phyloP scores from a whole-genome alignment of 2,888 invertebrate genomes.

The Torymus aiolomorphi region DNA sequence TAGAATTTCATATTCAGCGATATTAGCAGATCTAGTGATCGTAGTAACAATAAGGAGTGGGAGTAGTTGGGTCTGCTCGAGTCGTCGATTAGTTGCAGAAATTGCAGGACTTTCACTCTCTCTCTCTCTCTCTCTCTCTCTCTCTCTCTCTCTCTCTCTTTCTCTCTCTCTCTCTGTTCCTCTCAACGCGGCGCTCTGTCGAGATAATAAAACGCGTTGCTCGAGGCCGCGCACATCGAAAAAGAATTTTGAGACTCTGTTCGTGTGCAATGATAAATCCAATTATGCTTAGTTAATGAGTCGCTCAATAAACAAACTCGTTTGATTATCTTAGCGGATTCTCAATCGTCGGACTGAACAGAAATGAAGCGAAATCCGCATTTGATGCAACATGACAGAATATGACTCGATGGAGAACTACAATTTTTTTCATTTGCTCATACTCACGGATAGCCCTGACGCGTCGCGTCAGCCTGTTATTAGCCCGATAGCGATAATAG shows the following conservation, averaged over 20 bases:
- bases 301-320: conserved; percentile 38
- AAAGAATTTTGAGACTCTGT: conserved; percentile 29
- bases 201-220: conserved; percentile 33
- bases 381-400: conserved; percentile 32
- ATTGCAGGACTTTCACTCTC: conserved; percentile 42
- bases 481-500: conserved; percentile 49
- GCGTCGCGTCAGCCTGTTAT: conserved; percentile 15
- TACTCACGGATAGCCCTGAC: conserved; percentile 12
- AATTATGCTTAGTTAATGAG: conserved; percentile 45
- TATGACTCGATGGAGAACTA: conserved; percentile 37
- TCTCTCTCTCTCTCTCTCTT: background rate
- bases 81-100: conserved; percentile 46
- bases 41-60: conserved; percentile 40
- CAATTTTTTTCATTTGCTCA: conserved; percentile 43
- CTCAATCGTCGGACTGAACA: conserved; percentile 1
- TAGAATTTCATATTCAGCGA: conserved; percentile 35
- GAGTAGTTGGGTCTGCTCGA: conserved; percentile 48
- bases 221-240: conserved; percentile 33
- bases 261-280: conserved; percentile 44
- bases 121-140: background rate
- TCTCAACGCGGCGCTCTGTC: background rate
- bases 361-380: conserved; percentile 26
- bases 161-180: background rate
- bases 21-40: conserved; percentile 45
- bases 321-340: conserved; percentile 41